Base-by-base conservation (phyloP, 2,888 invertebrate genomes). In the Coecobrya sp. region DNA sequence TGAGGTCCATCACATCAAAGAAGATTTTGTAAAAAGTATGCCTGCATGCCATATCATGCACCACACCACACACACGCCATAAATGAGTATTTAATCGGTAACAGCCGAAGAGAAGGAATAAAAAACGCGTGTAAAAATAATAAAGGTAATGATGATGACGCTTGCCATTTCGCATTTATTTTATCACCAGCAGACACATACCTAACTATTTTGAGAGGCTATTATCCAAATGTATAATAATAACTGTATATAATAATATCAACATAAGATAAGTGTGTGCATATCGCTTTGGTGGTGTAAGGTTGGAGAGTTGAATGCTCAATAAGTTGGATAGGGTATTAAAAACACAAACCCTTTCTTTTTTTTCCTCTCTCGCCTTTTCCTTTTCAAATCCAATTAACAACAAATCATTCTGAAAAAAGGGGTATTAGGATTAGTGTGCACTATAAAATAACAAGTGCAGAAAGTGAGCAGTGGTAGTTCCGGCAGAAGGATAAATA, bases 41-140 rank as follows among this genome's bases (percentile, higher is more conserved):
- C n/a, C n/a, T 49, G 45, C 22, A 73, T 73, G 19, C 19, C 70
- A 45, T 70, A 1, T 19, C 19, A 16, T 70, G 62, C 62, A 22
- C 7, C 62, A 25, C 10, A 62, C 10, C n/a, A 42, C 62, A 25
- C 70, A 52, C 82, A 73, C 59, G 11, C 13, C 65, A 65, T 13
- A 25, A 85, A 76, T 76, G 70, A 49, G 84, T 73, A 85, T 90
- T 90, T 90, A 90, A 90, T 79, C 86, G 62, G 84, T 62, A 65
- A 11, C 1, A 65, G 5, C 11, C 11, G 65, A 68, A 0, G n/a
- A 68, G 5, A 11, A 11, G 13, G 27, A 68, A 7, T 4, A 45
- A 25, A 45, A 84, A 89, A 89, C 59, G 73, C 70, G 89, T 90
- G 89, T 89, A 82, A 89, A 89, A 82, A 90, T 84, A 70, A 36